Conservation (phyloP, 2,797 vertebrate species). For the Chaunax sp. region DNA sequence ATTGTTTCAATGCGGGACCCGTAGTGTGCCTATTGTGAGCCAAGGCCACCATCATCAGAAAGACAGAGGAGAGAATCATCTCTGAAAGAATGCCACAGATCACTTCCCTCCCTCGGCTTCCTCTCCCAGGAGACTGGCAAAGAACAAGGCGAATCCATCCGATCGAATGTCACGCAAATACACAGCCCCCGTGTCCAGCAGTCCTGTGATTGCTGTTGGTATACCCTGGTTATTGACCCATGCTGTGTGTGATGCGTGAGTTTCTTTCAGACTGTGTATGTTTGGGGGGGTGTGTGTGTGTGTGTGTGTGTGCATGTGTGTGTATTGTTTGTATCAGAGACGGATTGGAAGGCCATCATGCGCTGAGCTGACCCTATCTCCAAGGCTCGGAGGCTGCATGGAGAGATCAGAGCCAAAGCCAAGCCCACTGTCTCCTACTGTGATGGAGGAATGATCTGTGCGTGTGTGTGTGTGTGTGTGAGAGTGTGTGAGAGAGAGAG, state of each 20-base stretch:
- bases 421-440: slow-evolving; percentile 76
- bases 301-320: slow-evolving; percentile 33
- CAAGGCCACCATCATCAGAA: slow-evolving; percentile 76
- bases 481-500: slow-evolving; percentile 32
- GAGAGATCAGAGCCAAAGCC: slow-evolving; percentile 80
- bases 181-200: slow-evolving; percentile 67
- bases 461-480: slow-evolving; percentile 40
- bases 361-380: slow-evolving; percentile 81
- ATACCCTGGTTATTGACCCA: slow-evolving; percentile 81
- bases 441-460: slow-evolving; percentile 70
- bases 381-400: slow-evolving; percentile 77
- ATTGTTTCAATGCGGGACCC: slow-evolving; percentile 72
- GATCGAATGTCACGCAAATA: slow-evolving; percentile 82
- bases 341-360: slow-evolving; percentile 77
- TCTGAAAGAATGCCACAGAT: slow-evolving; percentile 76
- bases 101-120: slow-evolving; percentile 58
- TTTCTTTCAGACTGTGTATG: slow-evolving; percentile 64
- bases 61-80: slow-evolving; percentile 68
- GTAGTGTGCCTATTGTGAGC: slow-evolving; percentile 63
- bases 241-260: slow-evolving; percentile 72
- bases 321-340: slow-evolving; percentile 72
- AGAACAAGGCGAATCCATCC: slow-evolving; percentile 79
- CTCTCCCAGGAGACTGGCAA: slow-evolving; percentile 66
- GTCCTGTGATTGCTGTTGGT: slow-evolving; percentile 81
- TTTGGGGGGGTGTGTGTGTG: slow-evolving; percentile 23